These are phyloP conservation scores for Telenomus remus DNA, from an alignment of 1,140 invertebrate species.

Conservation along the genomic window DNA sequence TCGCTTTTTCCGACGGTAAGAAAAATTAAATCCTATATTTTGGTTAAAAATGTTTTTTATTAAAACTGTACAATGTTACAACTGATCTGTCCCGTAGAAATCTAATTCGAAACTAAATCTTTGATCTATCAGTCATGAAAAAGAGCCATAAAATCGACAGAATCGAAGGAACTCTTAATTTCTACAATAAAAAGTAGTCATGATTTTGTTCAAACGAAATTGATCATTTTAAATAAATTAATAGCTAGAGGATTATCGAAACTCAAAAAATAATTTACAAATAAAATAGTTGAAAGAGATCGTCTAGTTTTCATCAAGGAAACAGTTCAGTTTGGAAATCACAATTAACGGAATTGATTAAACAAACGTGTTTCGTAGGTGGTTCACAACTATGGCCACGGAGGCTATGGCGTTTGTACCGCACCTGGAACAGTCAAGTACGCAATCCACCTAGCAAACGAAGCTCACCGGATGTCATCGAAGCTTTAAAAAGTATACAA, in stretches of 20 bases:
- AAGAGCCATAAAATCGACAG: too few species aligned
- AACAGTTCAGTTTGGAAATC: slow-evolving; percentile 11
- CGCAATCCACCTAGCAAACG: slow-evolving; percentile 81
- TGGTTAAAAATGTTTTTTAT: slow-evolving; percentile 47
- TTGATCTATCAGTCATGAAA: too few species aligned
- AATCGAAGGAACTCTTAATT: too few species aligned
- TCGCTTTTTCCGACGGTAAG: slow-evolving; percentile 42
- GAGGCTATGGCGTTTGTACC: slow-evolving; percentile 91
- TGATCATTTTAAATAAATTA: too few species aligned
- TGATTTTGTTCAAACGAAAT: too few species aligned
- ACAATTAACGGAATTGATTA: slow-evolving; percentile 24
- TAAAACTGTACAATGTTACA: slow-evolving; percentile 36
- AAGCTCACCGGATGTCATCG: slow-evolving; percentile 70
- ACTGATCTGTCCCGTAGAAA: slow-evolving; percentile 6
- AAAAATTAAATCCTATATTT: slow-evolving; percentile 3
- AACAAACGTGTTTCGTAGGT: slow-evolving; percentile 74
- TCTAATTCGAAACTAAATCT: too few species aligned
- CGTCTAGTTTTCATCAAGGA: too few species aligned
- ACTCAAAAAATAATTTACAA: too few species aligned
- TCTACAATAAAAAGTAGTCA: too few species aligned
- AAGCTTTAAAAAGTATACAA: slow-evolving; percentile 35
- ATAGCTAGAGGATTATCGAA: too few species aligned
- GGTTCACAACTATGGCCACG: slow-evolving; percentile 95
- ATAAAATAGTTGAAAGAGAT: too few species aligned
- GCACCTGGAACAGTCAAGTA: slow-evolving; percentile 89